Evolutionary conservation across 2,888 invertebrate species (phyloP).

Genomic region (Achlya flavicornis): DNA sequence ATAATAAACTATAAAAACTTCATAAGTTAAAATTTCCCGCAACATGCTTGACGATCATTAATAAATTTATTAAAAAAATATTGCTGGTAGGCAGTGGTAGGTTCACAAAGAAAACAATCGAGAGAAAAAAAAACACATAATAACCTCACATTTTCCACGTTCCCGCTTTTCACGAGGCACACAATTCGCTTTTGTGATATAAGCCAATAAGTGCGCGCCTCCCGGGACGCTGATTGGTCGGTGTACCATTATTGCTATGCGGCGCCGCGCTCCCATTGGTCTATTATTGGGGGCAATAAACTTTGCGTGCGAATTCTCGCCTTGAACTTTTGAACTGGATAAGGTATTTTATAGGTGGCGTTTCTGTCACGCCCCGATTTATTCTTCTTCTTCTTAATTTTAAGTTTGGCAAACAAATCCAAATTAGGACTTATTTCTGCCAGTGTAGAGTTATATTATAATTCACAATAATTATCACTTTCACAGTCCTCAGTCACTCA

Average conservation of each 20-base stretch:
- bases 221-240: slow-evolving; percentile 43
- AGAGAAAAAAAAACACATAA: neutral
- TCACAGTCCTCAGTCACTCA: no score
- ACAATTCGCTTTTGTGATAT: slow-evolving; percentile 31
- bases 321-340: slow-evolving; percentile 51
- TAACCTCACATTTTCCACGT: slow-evolving; percentile 33
- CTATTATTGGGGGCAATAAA: slow-evolving; percentile 40
- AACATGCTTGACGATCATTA: neutral
- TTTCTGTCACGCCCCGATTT: slow-evolving; percentile 15
- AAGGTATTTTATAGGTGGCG: slow-evolving; percentile 22
- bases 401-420: no score
- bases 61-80: neutral
- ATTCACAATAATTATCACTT: no score
- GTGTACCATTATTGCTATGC: slow-evolving; percentile 28
- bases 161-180: slow-evolving; percentile 11
- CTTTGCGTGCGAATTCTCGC: slow-evolving; percentile 39
- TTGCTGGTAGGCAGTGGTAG: neutral
- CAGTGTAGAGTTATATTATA: no score
- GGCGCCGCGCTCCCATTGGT: slow-evolving; percentile 47
- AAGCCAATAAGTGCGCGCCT: slow-evolving; percentile 36
- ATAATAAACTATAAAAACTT: no score
- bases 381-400: neutral
- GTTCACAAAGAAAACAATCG: neutral
- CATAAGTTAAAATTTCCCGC: no score
- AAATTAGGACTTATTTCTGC: no score